Base-by-base conservation (phyloP, 1,140 invertebrate species). In the Colletes latitarsis region DNA sequence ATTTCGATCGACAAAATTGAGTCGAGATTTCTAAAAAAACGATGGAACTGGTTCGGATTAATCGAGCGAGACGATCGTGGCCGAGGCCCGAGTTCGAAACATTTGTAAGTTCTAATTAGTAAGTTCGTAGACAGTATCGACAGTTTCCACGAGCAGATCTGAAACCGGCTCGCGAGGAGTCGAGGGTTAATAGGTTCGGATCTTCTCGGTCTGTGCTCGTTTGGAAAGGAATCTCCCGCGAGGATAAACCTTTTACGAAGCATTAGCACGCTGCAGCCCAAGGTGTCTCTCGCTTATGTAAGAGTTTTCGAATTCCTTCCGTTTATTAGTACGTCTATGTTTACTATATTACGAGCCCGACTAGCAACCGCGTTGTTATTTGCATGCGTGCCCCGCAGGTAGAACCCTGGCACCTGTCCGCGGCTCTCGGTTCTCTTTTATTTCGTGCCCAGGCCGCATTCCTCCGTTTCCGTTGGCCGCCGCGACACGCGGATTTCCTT, bases 251-350 rank as follows among this genome's bases (percentile, higher is more conserved):
- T 72, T 78, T 53, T 43, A 78, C 41, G 30, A 19, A 17, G 30
- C 14, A 62, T 71, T 77, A 77, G 46, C 75, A 52, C 67, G 58
- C n/a, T 14, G 14, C 21, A 12, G 67, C 4, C 30, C 55, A 62
- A 62, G 43, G 67, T 49, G 67, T 41, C 15, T 46, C 10, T 0
- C 53, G 75, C 72, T 77, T 70, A 17, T 19, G 67, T 53, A 71
- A 77, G 53, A 21, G 72, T 79, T 19, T 17, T 66, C 52, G 41
- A 64, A 73, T 79, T 79, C 70, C 41, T 55, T 41, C 43, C 19
- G 49, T 78, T 78, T 78, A 78, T 78, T 78, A 78, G 57, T 62
- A 73, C 60, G 77, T 73, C 77, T 64, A 9, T 43, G 69, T 73
- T 66, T 73, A 73, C 70, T 30, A 43, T 57, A 63, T 73, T 46